Evolutionary conservation across 2,888 invertebrate genomes (phyloP), one percentile per base, ranked within the genome.

Genomic region (Elysia crispata): DNA sequence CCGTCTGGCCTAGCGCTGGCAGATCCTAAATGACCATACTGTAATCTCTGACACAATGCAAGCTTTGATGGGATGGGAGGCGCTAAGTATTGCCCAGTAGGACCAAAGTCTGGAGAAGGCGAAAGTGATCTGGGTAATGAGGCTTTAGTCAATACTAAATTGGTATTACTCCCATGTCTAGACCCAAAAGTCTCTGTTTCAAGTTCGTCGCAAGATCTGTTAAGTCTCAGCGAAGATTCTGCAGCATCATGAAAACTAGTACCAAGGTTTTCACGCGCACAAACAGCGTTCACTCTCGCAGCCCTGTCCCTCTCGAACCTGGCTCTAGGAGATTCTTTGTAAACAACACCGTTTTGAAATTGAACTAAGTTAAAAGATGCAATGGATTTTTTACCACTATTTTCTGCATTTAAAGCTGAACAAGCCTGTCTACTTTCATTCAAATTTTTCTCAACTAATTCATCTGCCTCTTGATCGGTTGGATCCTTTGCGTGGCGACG

Each of bases 311-410:
- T 54, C 33, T 79, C 79, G 49, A 79, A 79, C 11, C 54, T 50
- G 8, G 79, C 79, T 20, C 79, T 54, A 5, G 79, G 79, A 18
- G 75, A 75, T 28, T 79, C 79, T 69, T 79, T 79, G 66, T 57
- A 49, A 23, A 23, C 8, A 23, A 60, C 8, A 20, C 20, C 20
- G 60, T 60, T 20, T 23, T 60, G 60, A 60, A n/a, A 60, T 15
- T 60, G n/a, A 25, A 23, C 25, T 60, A 60, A 23, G 15, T 60
- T 60, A 6, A 60, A 25, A 3, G 60, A 60, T 5, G 60, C 25
- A n/a, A 23, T 60, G 15, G 3, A 15, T 25, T 60, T n/a, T 25
- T n/a, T 60, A 25, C 15, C 60, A 3, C 60, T 60, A 60, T 13
- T 25, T 60, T 41, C 41, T 41, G 11, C 11, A 41, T 11, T 41